Conservation (phyloP, 2,888 invertebrate genomes). For the Heliconius sara region DNA sequence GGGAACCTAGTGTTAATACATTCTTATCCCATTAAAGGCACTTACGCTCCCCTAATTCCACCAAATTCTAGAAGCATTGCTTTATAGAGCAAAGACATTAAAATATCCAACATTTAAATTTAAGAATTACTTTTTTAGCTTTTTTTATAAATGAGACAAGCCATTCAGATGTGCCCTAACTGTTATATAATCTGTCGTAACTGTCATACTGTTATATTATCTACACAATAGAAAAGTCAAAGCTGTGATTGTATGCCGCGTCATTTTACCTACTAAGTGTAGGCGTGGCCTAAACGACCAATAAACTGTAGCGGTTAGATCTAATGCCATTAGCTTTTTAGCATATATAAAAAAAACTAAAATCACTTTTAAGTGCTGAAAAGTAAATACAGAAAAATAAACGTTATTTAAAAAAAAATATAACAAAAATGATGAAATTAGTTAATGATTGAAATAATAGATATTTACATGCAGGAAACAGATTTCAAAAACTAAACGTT, state of each 20-base stretch:
- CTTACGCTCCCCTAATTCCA: too few species aligned
- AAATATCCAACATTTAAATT: too few species aligned
- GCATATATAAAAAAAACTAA: background rate
- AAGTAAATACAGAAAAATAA: background rate
- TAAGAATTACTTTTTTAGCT: background rate
- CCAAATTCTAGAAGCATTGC: too few species aligned
- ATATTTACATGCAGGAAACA: background rate
- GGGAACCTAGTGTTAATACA: too few species aligned
- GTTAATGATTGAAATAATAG: background rate
- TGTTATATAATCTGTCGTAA: slow-evolving; percentile 11
- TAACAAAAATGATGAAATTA: background rate
- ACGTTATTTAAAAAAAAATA: background rate
- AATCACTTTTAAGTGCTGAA: background rate
- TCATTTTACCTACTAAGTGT: slow-evolving; percentile 44
- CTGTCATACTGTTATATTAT: slow-evolving; percentile 10
- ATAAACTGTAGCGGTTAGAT: slow-evolving; percentile 55
- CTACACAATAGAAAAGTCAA: slow-evolving; percentile 35
- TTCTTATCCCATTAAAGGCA: too few species aligned
- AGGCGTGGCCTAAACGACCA: slow-evolving; percentile 61
- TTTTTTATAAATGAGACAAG: background rate
- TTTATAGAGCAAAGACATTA: too few species aligned
- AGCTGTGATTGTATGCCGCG: slow-evolving; percentile 31
- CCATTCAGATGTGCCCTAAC: too few species aligned
- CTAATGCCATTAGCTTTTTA: slow-evolving; percentile 39
- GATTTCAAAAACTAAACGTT: slow-evolving; percentile 8